Conservation (phyloP, 2,113 vertebrate species). For the Erythrocercus mccallii region DNA sequence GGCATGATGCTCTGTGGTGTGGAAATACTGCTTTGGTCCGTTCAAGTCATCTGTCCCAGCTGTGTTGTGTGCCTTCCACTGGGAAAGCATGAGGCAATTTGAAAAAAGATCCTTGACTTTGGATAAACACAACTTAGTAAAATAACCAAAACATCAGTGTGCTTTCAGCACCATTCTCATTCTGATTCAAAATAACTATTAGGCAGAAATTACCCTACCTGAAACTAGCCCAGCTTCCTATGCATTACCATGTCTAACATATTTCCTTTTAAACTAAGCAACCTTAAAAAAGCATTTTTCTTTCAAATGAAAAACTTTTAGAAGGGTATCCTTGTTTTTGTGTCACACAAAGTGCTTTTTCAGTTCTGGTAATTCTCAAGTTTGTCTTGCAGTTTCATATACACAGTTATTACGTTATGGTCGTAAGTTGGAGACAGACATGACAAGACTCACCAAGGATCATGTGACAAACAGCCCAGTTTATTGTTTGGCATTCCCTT, state of each 20-base stretch:
- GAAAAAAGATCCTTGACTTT: neutral
- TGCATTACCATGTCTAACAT: neutral
- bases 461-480: neutral
- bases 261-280: neutral
- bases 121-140: neutral
- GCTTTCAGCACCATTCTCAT: neutral
- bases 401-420: neutral
- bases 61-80: neutral
- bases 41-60: neutral
- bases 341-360: neutral
- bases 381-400: neutral
- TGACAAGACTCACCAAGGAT: neutral
- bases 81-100: neutral
- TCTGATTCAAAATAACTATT: neutral
- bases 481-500: neutral
- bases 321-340: neutral
- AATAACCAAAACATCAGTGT: neutral
- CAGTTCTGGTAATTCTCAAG: neutral
- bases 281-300: neutral
- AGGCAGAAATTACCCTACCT: neutral
- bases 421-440: neutral
- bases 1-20: neutral
- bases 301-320: neutral
- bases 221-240: neutral
- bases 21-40: fast-evolving